phyloP scores from a whole-genome alignment of 1,140 invertebrate genomes.

The Chrysomallon squamiferum region DNA sequence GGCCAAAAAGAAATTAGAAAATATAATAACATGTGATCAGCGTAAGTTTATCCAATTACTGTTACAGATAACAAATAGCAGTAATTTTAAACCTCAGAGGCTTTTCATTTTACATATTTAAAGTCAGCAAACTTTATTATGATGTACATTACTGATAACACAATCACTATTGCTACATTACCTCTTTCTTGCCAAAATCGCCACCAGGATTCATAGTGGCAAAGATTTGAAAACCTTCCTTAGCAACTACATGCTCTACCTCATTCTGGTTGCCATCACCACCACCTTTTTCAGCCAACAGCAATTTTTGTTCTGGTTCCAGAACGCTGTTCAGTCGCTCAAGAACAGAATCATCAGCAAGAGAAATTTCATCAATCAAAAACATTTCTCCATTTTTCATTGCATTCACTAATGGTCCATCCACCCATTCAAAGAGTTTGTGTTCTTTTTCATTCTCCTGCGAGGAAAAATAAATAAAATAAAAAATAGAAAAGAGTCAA shows the following conservation, averaged over 20 bases:
- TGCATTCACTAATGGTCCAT: conserved; percentile 91
- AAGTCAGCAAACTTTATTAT: no score
- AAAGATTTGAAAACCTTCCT: conserved; percentile 85
- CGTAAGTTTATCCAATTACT: no score
- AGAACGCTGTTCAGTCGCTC: conserved; percentile 95
- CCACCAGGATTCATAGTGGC: conserved; percentile 99
- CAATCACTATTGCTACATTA: no score
- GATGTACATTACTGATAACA: no score
- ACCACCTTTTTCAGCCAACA: conserved; percentile 84
- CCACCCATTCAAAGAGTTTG: conserved; percentile 95
- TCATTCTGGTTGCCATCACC: conserved; percentile 40
- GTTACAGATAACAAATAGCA: no score
- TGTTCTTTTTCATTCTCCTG: conserved; percentile 36
- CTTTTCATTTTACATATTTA: no score
- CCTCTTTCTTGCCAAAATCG: conserved; percentile 99
- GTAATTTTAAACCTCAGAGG: no score
- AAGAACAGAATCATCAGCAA: conserved; percentile 98
- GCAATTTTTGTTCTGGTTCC: conserved; percentile 89
- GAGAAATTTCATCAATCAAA: conserved; percentile 97
- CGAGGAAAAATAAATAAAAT: not conserved
- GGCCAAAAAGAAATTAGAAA: no score
- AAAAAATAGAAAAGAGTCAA: no score
- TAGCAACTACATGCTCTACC: conserved; percentile 68
- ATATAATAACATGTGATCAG: no score
- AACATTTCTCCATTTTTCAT: conserved; percentile 90